A percentile compares a stretch with the other conserved stretches of the same genome.
phyloP scores from a whole-genome alignment of 2,888 invertebrate species.

The Cephus pulcher region DNA sequence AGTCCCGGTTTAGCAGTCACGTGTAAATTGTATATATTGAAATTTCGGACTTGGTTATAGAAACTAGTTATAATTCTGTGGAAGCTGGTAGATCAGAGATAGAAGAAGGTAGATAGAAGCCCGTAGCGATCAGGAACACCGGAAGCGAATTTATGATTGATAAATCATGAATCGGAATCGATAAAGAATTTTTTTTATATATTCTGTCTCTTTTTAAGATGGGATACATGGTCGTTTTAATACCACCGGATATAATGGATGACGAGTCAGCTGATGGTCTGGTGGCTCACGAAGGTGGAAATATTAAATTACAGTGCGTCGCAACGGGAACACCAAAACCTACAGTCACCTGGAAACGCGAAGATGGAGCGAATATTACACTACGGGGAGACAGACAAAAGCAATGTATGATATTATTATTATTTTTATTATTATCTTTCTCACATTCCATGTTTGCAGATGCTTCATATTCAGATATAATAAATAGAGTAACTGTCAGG shows the following conservation, averaged over 20 bases:
- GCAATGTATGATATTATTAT: constrained; percentile 44
- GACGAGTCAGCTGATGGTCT: constrained; percentile 80
- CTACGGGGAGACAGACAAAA: constrained; percentile 74
- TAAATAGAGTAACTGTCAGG: neutral
- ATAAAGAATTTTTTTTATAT: neutral
- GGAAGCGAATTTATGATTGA: neutral
- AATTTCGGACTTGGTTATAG: neutral
- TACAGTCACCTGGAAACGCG: constrained; percentile 83
- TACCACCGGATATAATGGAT: constrained; percentile 88
- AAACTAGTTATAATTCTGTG: neutral
- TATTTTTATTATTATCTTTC: neutral
- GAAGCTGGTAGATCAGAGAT: neutral
- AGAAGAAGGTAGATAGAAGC: too few species aligned
- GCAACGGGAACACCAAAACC: constrained; percentile 87
- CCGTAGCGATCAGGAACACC: neutral
- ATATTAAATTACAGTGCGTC: constrained; percentile 79
- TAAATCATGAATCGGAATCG: neutral
- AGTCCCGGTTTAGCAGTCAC: neutral
- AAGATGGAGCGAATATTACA: constrained; percentile 81
- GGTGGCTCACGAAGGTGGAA: constrained; percentile 84
- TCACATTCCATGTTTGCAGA: neutral
- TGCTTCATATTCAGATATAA: neutral
- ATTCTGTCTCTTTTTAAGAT: constrained; percentile 71
- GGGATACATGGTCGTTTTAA: constrained; percentile 87
- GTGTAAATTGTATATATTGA: neutral